Evolutionary conservation across 2,888 invertebrate genomes (phyloP).

Genomic region (Liodrosophila aerea): DNA sequence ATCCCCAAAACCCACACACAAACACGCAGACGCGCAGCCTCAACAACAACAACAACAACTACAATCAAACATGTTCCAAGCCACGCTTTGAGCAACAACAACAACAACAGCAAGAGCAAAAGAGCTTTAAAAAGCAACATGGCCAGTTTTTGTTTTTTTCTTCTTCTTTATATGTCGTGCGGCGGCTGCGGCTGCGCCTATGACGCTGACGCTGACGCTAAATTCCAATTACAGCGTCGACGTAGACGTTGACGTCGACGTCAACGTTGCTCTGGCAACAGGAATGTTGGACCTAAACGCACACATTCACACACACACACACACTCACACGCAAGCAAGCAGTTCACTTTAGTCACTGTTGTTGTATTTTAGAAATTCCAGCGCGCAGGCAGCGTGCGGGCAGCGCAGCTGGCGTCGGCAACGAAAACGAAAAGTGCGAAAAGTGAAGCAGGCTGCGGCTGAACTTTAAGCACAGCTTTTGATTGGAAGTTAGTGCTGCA

Average conservation of each 20-base stretch:
- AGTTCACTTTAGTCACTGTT: conserved; percentile 21
- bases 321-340: conserved; percentile 1
- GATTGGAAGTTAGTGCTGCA: not conserved
- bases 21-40: conserved; percentile 30
- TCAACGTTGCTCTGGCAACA: conserved; percentile 52
- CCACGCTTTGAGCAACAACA: conserved; percentile 47
- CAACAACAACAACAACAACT: no score
- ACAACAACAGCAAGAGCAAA: conserved; percentile 14
- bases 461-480: conserved; percentile 42
- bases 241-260: conserved; percentile 40
- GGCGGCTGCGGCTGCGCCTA: conserved; percentile 49
- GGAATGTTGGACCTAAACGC: conserved; percentile 60
- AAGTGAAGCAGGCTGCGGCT: conserved; percentile 61
- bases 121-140: conserved; percentile 64
- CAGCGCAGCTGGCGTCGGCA: conserved; percentile 21
- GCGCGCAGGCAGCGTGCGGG: conserved; percentile 20
- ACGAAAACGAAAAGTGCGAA: conserved; percentile 77
- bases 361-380: conserved; percentile 60
- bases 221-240: conserved; percentile 59
- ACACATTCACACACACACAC: conserved; percentile 6
- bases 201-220: conserved; percentile 52
- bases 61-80: conserved; percentile 64
- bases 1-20: conserved; percentile 71
- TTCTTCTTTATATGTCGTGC: conserved; percentile 23
- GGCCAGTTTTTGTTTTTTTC: conserved; percentile 51